Evolutionary conservation across 2,888 invertebrate genomes (phyloP).

Genomic region (Aromia moschata): DNA sequence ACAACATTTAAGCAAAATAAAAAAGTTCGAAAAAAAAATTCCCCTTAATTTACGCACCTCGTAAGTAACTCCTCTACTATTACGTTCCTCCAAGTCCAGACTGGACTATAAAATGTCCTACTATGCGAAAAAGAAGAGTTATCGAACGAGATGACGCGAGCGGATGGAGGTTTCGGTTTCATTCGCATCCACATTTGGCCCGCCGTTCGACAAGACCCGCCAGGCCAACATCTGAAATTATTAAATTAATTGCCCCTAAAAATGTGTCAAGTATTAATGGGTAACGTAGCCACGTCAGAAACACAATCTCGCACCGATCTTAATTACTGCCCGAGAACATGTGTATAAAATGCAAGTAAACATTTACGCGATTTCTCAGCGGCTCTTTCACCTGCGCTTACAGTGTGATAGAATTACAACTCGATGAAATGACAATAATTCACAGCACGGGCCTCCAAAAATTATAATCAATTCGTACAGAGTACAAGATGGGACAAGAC

Average conservation of each 20-base stretch:
- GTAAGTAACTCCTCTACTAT: no score
- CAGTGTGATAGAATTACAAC: neutral
- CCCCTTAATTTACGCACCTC: no score
- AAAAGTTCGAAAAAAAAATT: no score
- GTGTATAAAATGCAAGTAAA: conserved; percentile 37
- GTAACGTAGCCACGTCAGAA: conserved; percentile 42
- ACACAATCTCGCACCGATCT: conserved; percentile 45
- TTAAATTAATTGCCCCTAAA: conserved; percentile 44
- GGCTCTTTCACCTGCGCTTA: neutral
- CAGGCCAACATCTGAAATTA: conserved; percentile 4
- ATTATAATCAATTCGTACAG: neutral
- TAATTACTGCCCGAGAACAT: conserved; percentile 42
- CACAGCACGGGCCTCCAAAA: neutral
- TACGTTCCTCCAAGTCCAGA: no score
- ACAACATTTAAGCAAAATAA: no score
- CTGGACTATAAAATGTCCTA: no score
- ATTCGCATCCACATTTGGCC: conserved; percentile 14
- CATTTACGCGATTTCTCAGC: conserved; percentile 22
- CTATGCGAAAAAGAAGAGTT: conserved; percentile 22
- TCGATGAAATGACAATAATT: neutral
- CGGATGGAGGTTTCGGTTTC: conserved; percentile 20
- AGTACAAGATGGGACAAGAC: no score
- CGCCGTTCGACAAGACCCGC: conserved; percentile 1
- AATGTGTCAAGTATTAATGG: conserved; percentile 47
- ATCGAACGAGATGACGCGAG: conserved; percentile 22